Percentiles rank a stretch among this genome's conserved stretches.
phyloP scores from a whole-genome alignment of 2,888 invertebrate species.

The Silvanus unidentatus region DNA sequence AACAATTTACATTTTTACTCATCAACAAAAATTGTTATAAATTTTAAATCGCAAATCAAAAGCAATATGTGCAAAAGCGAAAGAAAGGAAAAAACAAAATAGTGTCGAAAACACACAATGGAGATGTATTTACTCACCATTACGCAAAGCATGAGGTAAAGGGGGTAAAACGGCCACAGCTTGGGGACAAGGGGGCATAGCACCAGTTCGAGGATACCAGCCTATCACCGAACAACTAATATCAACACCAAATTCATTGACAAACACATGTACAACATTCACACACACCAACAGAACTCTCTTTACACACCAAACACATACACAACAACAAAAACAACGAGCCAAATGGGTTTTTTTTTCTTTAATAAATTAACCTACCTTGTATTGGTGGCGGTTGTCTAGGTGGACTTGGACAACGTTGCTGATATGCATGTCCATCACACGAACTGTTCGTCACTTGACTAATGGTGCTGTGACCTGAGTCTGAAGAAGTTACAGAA shows the following conservation, averaged over 20 bases:
- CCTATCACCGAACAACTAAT: slow-evolving; percentile 39
- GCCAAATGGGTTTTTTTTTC: too few relatives aligned
- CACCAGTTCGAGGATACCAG: slow-evolving; percentile 43
- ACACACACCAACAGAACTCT: neutral
- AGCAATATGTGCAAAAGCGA: too few relatives aligned
- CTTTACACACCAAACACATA: slow-evolving; percentile 17
- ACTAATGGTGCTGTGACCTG: slow-evolving; percentile 75
- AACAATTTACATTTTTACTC: neutral
- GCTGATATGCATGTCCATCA: slow-evolving; percentile 41
- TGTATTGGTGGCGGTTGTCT: slow-evolving; percentile 39
- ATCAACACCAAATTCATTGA: slow-evolving; percentile 18
- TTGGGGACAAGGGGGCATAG: slow-evolving; percentile 50
- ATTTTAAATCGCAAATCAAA: too few relatives aligned
- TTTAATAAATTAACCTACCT: too few relatives aligned
- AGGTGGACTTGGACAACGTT: slow-evolving; percentile 41
- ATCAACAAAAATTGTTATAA: neutral
- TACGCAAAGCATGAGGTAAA: slow-evolving; percentile 47
- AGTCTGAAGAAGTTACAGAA: slow-evolving; percentile 88
- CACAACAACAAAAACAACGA: slow-evolving; percentile 5
- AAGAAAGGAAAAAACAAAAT: too few relatives aligned
- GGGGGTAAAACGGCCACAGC: slow-evolving; percentile 60
- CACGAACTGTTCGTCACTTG: slow-evolving; percentile 53
- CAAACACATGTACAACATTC: slow-evolving; percentile 2
- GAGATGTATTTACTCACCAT: slow-evolving; percentile 37
- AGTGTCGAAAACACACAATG: neutral